Percentiles rank a stretch among this genome's conserved stretches.
These are phyloP conservation scores for Oryctolagus cuniculus DNA, from an alignment of 2,113 vertebrate genomes.

Conservation along the genomic window DNA sequence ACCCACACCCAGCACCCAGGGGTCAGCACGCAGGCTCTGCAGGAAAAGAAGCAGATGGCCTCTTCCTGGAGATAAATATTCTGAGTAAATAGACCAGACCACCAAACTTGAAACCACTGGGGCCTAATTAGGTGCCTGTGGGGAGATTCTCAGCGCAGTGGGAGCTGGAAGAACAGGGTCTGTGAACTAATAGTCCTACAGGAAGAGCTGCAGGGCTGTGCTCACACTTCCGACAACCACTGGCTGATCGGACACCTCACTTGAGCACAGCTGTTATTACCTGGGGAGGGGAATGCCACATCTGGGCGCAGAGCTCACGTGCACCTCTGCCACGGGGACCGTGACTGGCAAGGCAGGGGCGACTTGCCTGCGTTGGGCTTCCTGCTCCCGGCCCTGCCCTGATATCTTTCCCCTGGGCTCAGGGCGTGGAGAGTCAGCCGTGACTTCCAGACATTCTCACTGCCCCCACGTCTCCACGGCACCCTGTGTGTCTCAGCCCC, in stretches of 20 bases:
- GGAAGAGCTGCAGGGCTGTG: not conserved
- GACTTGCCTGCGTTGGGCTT: not conserved
- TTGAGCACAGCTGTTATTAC: not conserved
- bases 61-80: not conserved
- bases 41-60: not conserved
- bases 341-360: no score
- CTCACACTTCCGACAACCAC: not conserved
- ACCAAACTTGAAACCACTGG: not conserved
- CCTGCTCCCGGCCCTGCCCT: not conserved
- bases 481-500: not conserved
- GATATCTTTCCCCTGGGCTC: not conserved
- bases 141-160: not conserved
- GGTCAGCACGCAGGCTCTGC: not conserved
- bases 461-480: fast-evolving
- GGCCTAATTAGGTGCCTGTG: not conserved
- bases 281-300: not conserved
- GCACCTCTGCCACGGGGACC: not conserved
- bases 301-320: no score
- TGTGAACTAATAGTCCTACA: not conserved
- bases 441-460: not conserved
- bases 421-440: not conserved
- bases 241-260: not conserved
- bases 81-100: not conserved
- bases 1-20: not conserved
- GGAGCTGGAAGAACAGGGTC: not conserved